Evolutionary conservation across 2,888 invertebrate genomes (phyloP).

Genomic region (Drosophila seclusa): DNA sequence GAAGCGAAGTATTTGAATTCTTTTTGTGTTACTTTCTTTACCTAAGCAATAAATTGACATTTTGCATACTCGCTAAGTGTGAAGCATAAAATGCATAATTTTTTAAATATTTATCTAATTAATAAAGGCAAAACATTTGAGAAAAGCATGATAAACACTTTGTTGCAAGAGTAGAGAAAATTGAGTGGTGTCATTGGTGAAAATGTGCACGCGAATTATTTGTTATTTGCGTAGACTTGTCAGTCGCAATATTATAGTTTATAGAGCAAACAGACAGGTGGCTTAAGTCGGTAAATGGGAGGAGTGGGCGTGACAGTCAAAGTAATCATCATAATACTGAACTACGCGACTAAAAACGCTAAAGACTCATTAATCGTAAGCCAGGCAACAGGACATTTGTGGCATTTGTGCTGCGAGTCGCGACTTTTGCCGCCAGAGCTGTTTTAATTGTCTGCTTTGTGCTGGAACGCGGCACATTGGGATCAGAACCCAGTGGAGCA

Average conservation of each 20-base stretch:
- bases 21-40: not conserved
- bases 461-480: constrained; percentile 17
- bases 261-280: constrained; percentile 48
- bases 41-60: not conserved
- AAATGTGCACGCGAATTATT: constrained; percentile 51
- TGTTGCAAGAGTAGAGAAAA: constrained; percentile 9
- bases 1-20: not conserved
- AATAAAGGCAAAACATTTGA: not conserved
- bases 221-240: constrained; percentile 50
- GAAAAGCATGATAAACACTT: not conserved
- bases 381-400: constrained; percentile 57
- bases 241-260: constrained; percentile 23
- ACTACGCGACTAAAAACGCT: constrained; percentile 65
- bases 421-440: constrained; percentile 65
- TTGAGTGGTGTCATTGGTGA: constrained; percentile 20
- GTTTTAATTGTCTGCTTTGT: constrained; percentile 66
- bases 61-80: not conserved
- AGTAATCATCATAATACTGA: constrained; percentile 71
- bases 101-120: not conserved
- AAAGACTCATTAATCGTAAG: constrained; percentile 82
- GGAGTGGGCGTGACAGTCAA: constrained; percentile 30
- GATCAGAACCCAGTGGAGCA: constrained; percentile 5
- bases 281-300: not conserved
- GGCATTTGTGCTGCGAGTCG: constrained; percentile 53
- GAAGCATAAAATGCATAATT: not conserved